Evolutionary conservation across 2,797 vertebrate genomes (phyloP).

Genomic region (Artibeus lituratus): DNA sequence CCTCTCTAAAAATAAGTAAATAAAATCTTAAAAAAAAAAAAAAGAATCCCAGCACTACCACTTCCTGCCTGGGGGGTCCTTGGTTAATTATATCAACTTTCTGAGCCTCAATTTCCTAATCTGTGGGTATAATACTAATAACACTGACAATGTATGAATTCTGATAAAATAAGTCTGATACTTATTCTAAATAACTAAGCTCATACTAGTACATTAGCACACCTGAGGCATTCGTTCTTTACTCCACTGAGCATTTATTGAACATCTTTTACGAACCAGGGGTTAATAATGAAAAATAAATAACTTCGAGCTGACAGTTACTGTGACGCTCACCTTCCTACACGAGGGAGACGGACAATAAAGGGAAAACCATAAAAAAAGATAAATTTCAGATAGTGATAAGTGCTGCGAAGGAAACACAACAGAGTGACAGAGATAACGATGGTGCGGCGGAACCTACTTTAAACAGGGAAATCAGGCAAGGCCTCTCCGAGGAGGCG

Average conservation of each 20-base stretch:
- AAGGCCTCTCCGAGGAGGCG: background rate
- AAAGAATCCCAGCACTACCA: background rate
- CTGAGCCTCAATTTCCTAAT: background rate
- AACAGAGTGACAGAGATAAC: background rate
- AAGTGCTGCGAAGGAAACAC: background rate
- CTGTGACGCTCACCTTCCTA: background rate
- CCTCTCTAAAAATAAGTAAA: too few relatives aligned
- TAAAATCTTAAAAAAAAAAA: too few relatives aligned
- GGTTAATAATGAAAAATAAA: background rate
- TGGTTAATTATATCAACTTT: background rate
- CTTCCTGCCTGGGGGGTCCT: background rate
- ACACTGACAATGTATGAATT: background rate
- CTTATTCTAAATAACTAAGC: background rate
- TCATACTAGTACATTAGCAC: background rate
- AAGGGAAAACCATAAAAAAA: background rate
- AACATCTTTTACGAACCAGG: background rate
- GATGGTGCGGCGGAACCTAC: background rate
- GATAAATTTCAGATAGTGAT: background rate
- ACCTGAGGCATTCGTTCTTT: background rate
- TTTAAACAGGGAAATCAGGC: background rate
- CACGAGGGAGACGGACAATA: background rate
- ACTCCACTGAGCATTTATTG: conserved; percentile 11
- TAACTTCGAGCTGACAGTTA: background rate
- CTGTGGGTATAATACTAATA: background rate
- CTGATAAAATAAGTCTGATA: background rate